These are phyloP conservation scores for Homarus americanus DNA, from an alignment of 1,140 invertebrate genomes.

Conservation along the genomic window DNA sequence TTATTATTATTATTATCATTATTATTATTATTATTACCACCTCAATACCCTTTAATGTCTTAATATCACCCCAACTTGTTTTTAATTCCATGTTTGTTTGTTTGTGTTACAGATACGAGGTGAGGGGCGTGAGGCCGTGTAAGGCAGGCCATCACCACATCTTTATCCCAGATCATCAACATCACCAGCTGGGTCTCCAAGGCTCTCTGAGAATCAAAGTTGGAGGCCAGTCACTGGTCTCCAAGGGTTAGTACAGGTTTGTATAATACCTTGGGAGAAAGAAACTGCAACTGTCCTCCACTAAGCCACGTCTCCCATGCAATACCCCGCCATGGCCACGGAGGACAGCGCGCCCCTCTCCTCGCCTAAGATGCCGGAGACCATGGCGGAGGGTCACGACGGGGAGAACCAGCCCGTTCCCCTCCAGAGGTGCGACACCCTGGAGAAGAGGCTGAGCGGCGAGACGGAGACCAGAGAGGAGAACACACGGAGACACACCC, in stretches of 20 bases:
- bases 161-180: too few species aligned
- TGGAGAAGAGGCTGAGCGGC: conserved; percentile 2
- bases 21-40: too few species aligned
- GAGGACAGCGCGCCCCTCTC: conserved; percentile 39
- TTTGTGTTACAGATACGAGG: too few species aligned
- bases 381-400: neutral
- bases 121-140: neutral
- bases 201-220: too few species aligned
- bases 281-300: neutral
- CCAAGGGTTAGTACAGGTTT: neutral
- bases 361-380: conserved; percentile 12
- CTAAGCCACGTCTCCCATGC: conserved; percentile 23
- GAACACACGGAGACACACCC: neutral
- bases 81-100: too few species aligned
- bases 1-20: too few species aligned
- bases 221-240: too few species aligned
- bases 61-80: too few species aligned
- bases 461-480: neutral
- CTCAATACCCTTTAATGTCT: too few species aligned
- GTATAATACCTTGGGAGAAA: too few species aligned
- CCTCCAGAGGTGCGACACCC: conserved; percentile 21
- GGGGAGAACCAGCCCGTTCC: neutral
- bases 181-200: too few species aligned
- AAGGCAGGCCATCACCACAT: too few species aligned
- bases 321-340: conserved; percentile 42